Conservation (phyloP, 2,888 invertebrate species). For the Phytoseiulus persimilis region DNA sequence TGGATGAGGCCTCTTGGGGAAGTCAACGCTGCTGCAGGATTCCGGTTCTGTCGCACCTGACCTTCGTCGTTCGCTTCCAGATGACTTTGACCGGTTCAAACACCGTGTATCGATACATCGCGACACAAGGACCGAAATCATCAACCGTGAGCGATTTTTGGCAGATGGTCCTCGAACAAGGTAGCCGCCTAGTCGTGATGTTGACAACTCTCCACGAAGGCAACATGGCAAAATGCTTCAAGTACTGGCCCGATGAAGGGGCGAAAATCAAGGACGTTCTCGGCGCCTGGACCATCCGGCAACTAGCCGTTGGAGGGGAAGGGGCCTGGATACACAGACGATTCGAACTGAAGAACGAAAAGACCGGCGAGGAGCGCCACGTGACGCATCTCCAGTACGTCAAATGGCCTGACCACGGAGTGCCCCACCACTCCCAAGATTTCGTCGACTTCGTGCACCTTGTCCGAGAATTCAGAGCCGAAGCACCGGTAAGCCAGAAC, state of each 20-base stretch:
- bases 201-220: constrained; percentile 84
- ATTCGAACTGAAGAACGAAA: constrained; percentile 41
- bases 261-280: background rate
- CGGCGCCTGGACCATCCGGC: background rate
- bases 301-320: background rate
- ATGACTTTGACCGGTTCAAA: constrained; percentile 89
- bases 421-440: constrained; percentile 78
- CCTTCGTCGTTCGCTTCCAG: constrained; percentile 47
- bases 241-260: constrained; percentile 78
- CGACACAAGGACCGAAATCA: constrained; percentile 88
- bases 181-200: constrained; percentile 86
- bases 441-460: constrained; percentile 80
- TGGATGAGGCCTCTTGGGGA: constrained; percentile 40
- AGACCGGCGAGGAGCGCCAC: constrained; percentile 66
- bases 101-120: constrained; percentile 84
- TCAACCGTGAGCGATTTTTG: constrained; percentile 90
- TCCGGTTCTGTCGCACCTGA: background rate
- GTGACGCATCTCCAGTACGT: constrained; percentile 92
- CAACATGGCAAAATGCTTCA: constrained; percentile 87
- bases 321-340: constrained; percentile 6
- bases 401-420: constrained; percentile 86
- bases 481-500: constrained; percentile 1
- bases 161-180: constrained; percentile 92
- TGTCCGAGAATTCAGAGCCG: constrained; percentile 58
- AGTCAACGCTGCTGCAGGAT: background rate